Conservation (phyloP, 1,140 invertebrate genomes). For the Chelonus insularis region DNA sequence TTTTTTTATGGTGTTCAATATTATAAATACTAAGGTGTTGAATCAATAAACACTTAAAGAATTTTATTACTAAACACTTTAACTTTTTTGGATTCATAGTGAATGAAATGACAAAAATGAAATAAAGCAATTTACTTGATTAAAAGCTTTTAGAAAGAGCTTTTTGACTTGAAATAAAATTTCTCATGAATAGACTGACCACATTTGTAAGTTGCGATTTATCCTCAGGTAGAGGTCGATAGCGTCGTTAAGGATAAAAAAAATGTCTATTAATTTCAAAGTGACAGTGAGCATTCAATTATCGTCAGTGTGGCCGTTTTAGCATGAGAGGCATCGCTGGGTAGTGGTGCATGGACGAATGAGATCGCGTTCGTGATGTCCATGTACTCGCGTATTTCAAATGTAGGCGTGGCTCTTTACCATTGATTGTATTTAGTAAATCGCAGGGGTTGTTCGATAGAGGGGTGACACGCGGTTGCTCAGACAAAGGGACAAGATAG, state of each 20-base stretch:
- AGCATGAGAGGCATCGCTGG: background rate
- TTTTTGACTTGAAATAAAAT: no score
- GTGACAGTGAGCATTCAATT: slow-evolving; percentile 22
- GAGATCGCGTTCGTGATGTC: background rate
- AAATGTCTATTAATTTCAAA: slow-evolving; percentile 14
- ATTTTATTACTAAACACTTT: no score
- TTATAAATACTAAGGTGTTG: no score
- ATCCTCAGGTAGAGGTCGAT: background rate
- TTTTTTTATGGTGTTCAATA: no score
- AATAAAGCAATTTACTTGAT: no score
- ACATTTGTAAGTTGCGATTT: background rate
- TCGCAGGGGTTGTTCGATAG: slow-evolving; percentile 5
- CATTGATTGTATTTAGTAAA: slow-evolving; percentile 24
- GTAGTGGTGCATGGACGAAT: slow-evolving; percentile 1
- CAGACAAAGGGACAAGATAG: slow-evolving; percentile 27
- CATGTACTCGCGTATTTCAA: slow-evolving; percentile 17
- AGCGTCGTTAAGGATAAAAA: slow-evolving; percentile 3
- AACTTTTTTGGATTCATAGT: no score
- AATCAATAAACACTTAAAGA: no score
- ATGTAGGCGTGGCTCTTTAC: slow-evolving; percentile 14
- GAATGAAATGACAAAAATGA: no score
- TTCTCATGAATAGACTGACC: background rate
- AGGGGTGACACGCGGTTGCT: slow-evolving; percentile 23
- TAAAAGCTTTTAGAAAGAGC: no score
- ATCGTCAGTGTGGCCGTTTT: slow-evolving; percentile 13